phyloP scores from a whole-genome alignment of 2,113 vertebrate genomes.

The Oreochromis spilurus region DNA sequence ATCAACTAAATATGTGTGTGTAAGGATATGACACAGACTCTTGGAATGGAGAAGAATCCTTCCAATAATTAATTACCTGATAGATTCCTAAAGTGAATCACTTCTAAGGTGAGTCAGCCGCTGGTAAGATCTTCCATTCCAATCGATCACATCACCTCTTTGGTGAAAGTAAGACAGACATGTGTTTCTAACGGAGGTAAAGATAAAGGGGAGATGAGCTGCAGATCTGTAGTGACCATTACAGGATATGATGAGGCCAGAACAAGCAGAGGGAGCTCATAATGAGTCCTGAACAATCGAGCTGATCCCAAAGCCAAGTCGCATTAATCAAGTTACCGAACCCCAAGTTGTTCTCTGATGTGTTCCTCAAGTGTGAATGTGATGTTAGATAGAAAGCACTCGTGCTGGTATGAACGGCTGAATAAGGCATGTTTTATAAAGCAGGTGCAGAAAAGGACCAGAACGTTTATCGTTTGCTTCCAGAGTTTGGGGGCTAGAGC shows the following conservation, averaged over 20 bases:
- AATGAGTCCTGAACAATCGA: not conserved
- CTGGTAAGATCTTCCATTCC: not conserved
- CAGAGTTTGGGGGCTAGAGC: not conserved
- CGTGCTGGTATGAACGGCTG: too few species aligned
- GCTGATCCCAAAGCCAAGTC: rapidly evolving
- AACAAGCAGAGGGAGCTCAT: not conserved
- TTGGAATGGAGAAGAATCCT: not conserved
- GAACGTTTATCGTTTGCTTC: not conserved
- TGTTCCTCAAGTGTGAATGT: not conserved
- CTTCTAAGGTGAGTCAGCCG: not conserved
- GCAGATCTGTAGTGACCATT: not conserved
- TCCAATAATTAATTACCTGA: not conserved
- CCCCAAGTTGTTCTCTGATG: not conserved
- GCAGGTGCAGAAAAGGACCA: not conserved
- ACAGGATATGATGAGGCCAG: not conserved
- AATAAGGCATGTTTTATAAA: too few species aligned
- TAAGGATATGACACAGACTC: not conserved
- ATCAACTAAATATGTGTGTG: not conserved
- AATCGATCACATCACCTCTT: not conserved
- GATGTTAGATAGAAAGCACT: not conserved
- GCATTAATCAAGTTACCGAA: rapidly evolving
- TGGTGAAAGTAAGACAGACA: not conserved
- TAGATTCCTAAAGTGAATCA: not conserved
- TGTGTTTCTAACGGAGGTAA: not conserved
- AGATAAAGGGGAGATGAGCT: not conserved